These are phyloP conservation scores for Cerceris rybyensis DNA, from an alignment of 2,888 invertebrate species.

Conservation along the genomic window DNA sequence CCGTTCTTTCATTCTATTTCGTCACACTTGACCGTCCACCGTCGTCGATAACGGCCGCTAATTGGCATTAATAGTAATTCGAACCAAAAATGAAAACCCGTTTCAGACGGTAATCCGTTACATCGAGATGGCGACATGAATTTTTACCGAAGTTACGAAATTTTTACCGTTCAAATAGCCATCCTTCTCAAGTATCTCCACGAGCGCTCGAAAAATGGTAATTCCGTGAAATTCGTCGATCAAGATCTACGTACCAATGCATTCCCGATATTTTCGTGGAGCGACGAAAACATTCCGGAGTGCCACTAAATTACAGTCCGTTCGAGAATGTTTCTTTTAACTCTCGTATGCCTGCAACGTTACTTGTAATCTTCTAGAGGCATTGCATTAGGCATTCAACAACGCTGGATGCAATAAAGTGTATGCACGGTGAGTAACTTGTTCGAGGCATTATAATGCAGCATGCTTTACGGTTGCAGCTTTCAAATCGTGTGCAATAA, in stretches of 20 bases:
- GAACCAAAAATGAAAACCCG: conserved; percentile 43
- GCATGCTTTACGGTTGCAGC: too few species aligned
- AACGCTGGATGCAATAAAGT: neutral
- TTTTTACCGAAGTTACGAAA: conserved; percentile 15
- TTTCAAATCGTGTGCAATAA: too few species aligned
- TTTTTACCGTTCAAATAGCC: neutral
- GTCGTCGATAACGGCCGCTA: conserved; percentile 40
- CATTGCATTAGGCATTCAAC: conserved; percentile 4
- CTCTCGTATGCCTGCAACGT: neutral
- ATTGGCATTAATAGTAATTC: conserved; percentile 54
- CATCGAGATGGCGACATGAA: neutral
- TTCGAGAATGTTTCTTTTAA: neutral
- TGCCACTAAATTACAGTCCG: neutral
- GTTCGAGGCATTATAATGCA: too few species aligned
- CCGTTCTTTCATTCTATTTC: conserved; percentile 32
- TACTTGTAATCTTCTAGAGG: neutral
- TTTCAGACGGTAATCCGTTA: conserved; percentile 27
- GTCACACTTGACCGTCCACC: conserved; percentile 40
- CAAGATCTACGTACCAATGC: too few species aligned
- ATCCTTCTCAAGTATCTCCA: neutral
- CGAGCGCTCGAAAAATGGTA: neutral
- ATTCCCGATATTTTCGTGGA: neutral
- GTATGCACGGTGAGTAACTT: neutral
- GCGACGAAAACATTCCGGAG: neutral
- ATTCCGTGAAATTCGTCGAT: neutral